Evolutionary conservation across 2,888 invertebrate genomes (phyloP).

Genomic region (Xestia c-nigrum): DNA sequence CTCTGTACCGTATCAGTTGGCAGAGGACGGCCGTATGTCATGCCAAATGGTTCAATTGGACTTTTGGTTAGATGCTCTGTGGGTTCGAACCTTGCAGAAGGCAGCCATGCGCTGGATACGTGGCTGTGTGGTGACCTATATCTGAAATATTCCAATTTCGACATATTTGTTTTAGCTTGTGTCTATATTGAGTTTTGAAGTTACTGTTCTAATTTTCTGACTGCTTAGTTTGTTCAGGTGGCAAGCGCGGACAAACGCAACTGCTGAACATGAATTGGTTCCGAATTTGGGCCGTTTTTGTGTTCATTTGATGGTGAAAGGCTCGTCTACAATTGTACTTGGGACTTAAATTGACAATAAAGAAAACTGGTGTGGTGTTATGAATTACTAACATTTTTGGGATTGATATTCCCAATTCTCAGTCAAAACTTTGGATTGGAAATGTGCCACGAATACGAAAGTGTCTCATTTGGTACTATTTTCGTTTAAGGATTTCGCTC

Average conservation of each 20-base stretch:
- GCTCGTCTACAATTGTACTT: neutral
- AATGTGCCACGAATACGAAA: conserved; percentile 38
- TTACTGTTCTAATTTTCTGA: neutral
- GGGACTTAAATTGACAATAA: too few relatives aligned
- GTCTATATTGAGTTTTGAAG: neutral
- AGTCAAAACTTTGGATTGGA: conserved; percentile 9
- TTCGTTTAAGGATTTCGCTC: conserved; percentile 35
- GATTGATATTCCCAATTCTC: neutral
- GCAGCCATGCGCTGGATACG: conserved; percentile 27
- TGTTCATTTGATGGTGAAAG: neutral
- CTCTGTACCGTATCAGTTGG: conserved; percentile 54
- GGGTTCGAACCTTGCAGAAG: conserved; percentile 43
- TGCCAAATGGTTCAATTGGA: conserved; percentile 59
- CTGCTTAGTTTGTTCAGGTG: neutral
- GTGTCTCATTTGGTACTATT: conserved; percentile 36
- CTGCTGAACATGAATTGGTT: neutral
- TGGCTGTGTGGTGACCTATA: conserved; percentile 49
- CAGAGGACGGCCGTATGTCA: conserved; percentile 43
- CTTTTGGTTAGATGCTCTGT: too few relatives aligned
- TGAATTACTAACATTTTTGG: neutral
- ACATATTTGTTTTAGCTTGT: conserved; percentile 11
- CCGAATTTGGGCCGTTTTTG: neutral
- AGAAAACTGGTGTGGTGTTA: neutral
- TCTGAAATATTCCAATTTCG: conserved; percentile 37
- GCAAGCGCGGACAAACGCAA: neutral